Conservation (phyloP, 2,113 vertebrate genomes). For the Aramus guarauna region DNA sequence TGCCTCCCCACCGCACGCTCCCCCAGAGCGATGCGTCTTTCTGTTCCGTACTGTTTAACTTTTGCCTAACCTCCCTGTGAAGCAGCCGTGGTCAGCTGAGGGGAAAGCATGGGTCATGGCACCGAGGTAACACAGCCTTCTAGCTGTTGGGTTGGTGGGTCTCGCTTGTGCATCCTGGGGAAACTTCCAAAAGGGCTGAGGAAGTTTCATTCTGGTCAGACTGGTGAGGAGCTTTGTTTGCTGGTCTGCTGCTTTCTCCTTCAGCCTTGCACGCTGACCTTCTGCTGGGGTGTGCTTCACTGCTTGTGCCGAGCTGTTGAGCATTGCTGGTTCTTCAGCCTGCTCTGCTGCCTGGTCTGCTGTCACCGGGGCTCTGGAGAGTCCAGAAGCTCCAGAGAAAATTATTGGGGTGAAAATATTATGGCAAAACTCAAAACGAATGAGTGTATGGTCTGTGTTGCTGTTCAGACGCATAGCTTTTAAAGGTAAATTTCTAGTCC, state of each 20-base stretch:
- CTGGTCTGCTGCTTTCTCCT: background rate
- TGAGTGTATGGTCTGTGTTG: background rate
- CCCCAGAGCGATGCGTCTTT: background rate
- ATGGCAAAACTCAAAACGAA: background rate
- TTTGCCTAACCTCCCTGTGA: background rate
- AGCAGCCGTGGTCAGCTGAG: rapidly evolving
- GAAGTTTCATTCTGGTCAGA: background rate
- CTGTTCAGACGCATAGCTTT: background rate
- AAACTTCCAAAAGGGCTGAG: background rate
- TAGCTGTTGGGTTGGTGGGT: no score
- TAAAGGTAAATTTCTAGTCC: background rate
- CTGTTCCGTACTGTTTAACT: rapidly evolving
- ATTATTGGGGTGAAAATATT: background rate
- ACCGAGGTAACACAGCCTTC: no score
- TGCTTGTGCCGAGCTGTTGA: background rate
- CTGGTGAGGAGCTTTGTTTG: background rate
- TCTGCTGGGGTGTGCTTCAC: background rate
- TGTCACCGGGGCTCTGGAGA: no score
- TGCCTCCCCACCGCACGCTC: rapidly evolving
- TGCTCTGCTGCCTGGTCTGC: no score
- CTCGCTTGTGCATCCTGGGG: background rate
- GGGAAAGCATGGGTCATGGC: rapidly evolving
- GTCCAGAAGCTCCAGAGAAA: background rate
- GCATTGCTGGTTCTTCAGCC: rapidly evolving
- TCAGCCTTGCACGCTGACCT: rapidly evolving